Conservation (phyloP, 2,113 vertebrate genomes). For the Danio rerio region DNA sequence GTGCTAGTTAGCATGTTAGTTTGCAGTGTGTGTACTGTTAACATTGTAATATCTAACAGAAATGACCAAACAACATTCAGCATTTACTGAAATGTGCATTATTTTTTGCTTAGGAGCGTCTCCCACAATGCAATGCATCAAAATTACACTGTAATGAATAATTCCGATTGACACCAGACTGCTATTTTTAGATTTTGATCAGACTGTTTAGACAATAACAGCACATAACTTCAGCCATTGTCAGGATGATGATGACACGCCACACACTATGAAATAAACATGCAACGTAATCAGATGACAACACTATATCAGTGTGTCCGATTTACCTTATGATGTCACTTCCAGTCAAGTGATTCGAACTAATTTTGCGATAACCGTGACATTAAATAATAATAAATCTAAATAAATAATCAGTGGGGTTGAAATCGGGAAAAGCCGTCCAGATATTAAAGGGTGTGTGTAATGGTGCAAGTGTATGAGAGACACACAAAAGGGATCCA, state of each 20-base stretch:
- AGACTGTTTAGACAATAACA: not conserved
- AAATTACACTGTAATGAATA: not conserved
- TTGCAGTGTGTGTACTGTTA: not conserved
- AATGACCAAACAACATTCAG: not conserved
- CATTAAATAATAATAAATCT: conserved; percentile 1
- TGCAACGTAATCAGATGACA: not conserved
- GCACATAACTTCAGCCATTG: not conserved
- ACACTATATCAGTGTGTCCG: not conserved
- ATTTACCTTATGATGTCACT: not conserved
- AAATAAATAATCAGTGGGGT: conserved; percentile 22
- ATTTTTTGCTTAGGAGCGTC: not conserved
- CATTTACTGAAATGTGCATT: not conserved
- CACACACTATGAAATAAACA: not conserved
- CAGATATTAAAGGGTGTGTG: conserved; percentile 73
- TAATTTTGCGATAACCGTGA: not conserved
- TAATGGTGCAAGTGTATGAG: conserved; percentile 63
- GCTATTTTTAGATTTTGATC: not conserved
- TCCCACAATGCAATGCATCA: not conserved
- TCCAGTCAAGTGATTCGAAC: not conserved
- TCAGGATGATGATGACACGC: not conserved
- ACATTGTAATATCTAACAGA: too few relatives aligned
- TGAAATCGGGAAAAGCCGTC: conserved; percentile 68
- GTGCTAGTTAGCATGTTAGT: not conserved
- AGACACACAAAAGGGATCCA: not conserved
- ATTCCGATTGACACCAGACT: not conserved